phyloP scores from a whole-genome alignment of 2,797 vertebrate genomes.

The Melopsittacus undulatus region DNA sequence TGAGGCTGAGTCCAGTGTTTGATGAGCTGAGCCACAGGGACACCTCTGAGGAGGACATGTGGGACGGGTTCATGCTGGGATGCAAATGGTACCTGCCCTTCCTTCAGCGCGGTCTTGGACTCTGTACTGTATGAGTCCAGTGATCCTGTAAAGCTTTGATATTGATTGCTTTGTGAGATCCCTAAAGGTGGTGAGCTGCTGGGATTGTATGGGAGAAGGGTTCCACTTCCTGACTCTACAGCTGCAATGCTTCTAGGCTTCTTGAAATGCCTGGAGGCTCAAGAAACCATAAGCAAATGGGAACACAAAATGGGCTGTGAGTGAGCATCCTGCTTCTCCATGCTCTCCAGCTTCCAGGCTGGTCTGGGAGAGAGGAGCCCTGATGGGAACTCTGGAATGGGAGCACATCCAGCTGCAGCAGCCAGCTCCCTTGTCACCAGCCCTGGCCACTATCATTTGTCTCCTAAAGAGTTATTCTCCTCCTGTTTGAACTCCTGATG shows the following conservation, averaged over 20 bases:
- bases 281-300: neutral
- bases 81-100: neutral
- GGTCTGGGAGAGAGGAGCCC: neutral
- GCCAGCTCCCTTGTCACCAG: neutral
- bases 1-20: neutral
- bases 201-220: neutral
- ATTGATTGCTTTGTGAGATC: rapidly evolving
- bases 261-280: neutral
- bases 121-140: rapidly evolving
- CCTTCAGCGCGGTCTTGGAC: rapidly evolving
- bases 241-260: neutral
- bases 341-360: neutral
- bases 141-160: neutral
- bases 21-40: neutral
- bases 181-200: neutral
- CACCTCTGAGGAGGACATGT: rapidly evolving
- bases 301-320: rapidly evolving
- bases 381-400: rapidly evolving
- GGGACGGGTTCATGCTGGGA: neutral
- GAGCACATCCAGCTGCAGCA: neutral
- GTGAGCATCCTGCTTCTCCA: neutral
- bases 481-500: neutral
- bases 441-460: neutral
- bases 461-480: neutral
- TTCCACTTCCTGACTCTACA: neutral